A percentile compares a stretch with the other conserved stretches of the same genome.
phyloP scores from a whole-genome alignment of 2,113 vertebrate genomes.

The Aptenodytes patagonicus region DNA sequence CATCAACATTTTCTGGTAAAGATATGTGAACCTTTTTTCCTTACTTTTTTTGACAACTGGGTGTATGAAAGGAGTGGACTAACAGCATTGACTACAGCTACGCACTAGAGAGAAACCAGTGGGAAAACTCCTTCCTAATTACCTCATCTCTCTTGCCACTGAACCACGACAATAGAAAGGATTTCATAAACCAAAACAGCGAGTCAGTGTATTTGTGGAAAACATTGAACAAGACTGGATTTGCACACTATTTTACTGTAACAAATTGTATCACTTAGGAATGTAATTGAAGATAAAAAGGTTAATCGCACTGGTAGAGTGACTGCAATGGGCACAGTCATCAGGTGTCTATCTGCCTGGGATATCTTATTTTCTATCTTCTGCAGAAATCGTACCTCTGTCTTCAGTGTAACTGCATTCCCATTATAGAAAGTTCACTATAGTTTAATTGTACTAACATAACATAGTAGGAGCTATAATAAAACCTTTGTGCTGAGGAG shows the following conservation, averaged over 20 bases:
- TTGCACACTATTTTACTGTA: constrained; percentile 32
- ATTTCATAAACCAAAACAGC: not conserved
- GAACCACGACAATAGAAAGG: not conserved
- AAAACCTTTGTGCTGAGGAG: constrained; percentile 9
- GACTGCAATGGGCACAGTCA: not conserved
- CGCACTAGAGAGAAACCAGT: not conserved
- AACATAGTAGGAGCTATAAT: not conserved
- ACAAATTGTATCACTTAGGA: constrained; percentile 32
- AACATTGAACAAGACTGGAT: constrained; percentile 16
- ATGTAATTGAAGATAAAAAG: constrained; percentile 27
- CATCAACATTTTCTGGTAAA: not conserved
- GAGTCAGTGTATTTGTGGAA: not conserved
- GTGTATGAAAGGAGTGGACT: not conserved
- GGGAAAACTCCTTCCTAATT: not conserved
- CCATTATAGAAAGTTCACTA: not conserved
- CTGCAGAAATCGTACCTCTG: not conserved
- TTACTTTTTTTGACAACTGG: not conserved
- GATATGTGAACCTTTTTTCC: not conserved
- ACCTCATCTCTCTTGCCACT: constrained; percentile 5
- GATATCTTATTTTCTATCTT: constrained; percentile 1
- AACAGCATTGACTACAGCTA: not conserved
- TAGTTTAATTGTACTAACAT: not conserved
- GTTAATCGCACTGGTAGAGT: not conserved
- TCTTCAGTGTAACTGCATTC: not conserved
- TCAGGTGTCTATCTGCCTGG: not conserved